Conservation (phyloP, 2,888 invertebrate genomes). For the Hipparchia sbordonii region DNA sequence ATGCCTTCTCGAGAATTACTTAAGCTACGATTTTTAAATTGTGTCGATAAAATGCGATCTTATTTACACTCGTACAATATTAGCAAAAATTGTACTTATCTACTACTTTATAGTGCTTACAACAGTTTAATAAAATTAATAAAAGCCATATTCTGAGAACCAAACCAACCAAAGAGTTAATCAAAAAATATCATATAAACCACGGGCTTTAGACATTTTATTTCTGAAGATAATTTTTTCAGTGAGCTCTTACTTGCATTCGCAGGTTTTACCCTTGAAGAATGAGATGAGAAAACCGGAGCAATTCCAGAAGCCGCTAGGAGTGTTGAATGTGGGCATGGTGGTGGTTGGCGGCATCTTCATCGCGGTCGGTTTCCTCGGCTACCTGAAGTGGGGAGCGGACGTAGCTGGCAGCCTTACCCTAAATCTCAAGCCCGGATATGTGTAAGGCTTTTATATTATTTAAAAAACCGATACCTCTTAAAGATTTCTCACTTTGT, state of each 20-base stretch:
- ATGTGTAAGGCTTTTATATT: constrained; percentile 73
- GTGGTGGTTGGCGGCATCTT: constrained; percentile 90
- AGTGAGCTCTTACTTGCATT: background rate
- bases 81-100: too few relatives aligned
- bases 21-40: too few relatives aligned
- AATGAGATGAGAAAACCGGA: constrained; percentile 93
- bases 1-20: too few relatives aligned
- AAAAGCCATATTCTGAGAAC: too few relatives aligned
- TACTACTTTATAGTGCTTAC: too few relatives aligned
- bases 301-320: constrained; percentile 89
- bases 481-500: too few relatives aligned
- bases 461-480: background rate
- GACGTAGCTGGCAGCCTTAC: constrained; percentile 92
- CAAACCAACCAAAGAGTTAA: too few relatives aligned
- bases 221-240: background rate
- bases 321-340: constrained; percentile 96
- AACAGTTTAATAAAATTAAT: too few relatives aligned
- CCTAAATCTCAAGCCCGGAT: constrained; percentile 87
- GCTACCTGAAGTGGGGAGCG: constrained; percentile 95
- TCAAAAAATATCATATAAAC: too few relatives aligned
- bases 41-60: too few relatives aligned
- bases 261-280: constrained; percentile 94
- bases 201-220: background rate
- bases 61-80: too few relatives aligned
- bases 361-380: constrained; percentile 91